Conservation (phyloP, 92 coral and sea anemone species). For the Bergia sp. region DNA sequence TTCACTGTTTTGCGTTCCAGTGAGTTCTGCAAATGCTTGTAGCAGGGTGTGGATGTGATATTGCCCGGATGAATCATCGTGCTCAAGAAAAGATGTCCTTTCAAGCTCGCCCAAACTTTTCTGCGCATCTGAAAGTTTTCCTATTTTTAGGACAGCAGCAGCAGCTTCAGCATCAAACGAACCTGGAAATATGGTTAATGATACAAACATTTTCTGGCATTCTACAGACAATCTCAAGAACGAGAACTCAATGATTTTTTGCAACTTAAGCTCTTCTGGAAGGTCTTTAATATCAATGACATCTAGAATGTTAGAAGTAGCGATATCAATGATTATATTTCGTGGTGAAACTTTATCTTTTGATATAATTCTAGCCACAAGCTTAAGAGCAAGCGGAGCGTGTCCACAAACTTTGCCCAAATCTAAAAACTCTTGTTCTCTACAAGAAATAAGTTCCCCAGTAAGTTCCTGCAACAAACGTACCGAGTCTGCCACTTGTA, state of each 20-base stretch:
- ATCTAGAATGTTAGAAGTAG: not conserved
- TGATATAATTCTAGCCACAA: not conserved
- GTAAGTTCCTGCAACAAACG: not conserved
- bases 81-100: not conserved
- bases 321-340: not conserved
- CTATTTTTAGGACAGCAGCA: not conserved
- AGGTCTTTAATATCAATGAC: not conserved
- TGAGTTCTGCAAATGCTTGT: not conserved
- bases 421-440: not conserved
- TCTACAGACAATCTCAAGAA: not conserved
- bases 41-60: not conserved
- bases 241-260: not conserved
- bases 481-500: not conserved
- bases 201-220: no score
- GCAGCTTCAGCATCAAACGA: no score
- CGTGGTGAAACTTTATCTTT: not conserved
- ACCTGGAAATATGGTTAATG: no score
- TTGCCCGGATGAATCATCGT: not conserved
- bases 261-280: conserved; percentile 3
- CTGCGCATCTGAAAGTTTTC: not conserved
- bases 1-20: not conserved
- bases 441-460: not conserved
- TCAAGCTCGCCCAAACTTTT: not conserved
- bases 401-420: conserved; percentile 2
- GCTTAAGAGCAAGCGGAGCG: not conserved